These are phyloP conservation scores for Sinocyclocheilus anophthalmus DNA, from an alignment of 2,113 vertebrate species.

Conservation along the genomic window DNA sequence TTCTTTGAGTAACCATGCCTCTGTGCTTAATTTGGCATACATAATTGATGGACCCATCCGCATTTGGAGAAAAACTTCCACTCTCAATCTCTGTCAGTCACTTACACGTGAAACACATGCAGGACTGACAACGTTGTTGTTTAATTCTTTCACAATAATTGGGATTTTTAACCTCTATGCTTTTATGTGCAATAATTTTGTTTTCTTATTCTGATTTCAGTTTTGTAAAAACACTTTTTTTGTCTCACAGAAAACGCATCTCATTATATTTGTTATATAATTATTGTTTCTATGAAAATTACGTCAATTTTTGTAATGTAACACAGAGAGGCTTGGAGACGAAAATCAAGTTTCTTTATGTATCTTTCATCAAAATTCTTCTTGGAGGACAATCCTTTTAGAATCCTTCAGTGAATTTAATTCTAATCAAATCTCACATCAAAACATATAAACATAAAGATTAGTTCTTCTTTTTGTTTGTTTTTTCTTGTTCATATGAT, in stretches of 20 bases:
- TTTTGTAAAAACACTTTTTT: not conserved
- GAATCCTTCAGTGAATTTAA: too few species aligned
- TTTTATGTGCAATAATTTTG: constrained; percentile 39
- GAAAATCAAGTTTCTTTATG: not conserved
- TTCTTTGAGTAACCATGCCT: constrained; percentile 62
- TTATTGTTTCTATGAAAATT: not conserved
- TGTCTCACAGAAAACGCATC: not conserved
- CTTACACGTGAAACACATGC: constrained; percentile 18
- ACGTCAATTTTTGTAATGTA: not conserved
- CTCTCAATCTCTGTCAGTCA: constrained; percentile 59
- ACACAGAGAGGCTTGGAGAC: not conserved
- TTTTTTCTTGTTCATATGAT: too few species aligned
- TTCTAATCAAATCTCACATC: too few species aligned
- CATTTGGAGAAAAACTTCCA: constrained; percentile 46
- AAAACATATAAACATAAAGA: too few species aligned
- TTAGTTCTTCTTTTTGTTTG: too few species aligned
- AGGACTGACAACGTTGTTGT: not conserved
- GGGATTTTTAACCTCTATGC: constrained; percentile 48
- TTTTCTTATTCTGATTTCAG: not conserved
- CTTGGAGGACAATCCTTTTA: not conserved
- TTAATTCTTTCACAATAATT: constrained; percentile 34
- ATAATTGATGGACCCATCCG: constrained; percentile 64
- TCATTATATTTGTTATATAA: not conserved
- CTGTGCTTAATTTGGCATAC: constrained; percentile 67
- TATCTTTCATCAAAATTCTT: too few species aligned